Percentiles rank a stretch among this genome's conserved stretches.
These are phyloP conservation scores for Labrus mixtus DNA, from an alignment of 2,113 vertebrate genomes.

Conservation along the genomic window DNA sequence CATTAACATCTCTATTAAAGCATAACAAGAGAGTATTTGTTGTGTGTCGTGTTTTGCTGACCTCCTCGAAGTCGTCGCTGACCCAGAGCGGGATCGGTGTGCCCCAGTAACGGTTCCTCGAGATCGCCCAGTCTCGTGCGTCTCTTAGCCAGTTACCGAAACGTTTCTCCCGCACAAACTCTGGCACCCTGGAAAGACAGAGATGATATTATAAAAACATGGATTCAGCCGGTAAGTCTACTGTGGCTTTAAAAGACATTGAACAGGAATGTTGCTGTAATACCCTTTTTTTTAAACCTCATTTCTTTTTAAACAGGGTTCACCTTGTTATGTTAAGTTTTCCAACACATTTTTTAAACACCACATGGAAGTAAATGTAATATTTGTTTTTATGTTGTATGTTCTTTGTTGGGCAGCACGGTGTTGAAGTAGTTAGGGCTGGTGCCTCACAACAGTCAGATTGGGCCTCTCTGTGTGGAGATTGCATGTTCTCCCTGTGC, in stretches of 20 bases:
- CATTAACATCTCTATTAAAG: constrained; percentile 25
- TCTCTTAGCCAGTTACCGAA: constrained; percentile 99
- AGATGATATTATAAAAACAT: neutral
- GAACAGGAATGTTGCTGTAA: neutral
- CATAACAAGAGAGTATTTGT: neutral
- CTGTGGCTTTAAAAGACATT: neutral
- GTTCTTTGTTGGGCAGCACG: no score
- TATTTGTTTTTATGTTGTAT: no score
- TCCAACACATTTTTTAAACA: no score
- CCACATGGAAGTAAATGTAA: no score
- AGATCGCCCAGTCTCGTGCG: constrained; percentile 95
- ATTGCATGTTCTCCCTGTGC: no score
- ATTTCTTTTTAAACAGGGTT: neutral
- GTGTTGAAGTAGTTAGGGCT: no score
- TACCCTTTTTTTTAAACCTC: neutral
- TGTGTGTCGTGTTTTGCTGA: constrained; percentile 67
- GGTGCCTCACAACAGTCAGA: no score
- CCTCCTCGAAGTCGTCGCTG: constrained; percentile 96
- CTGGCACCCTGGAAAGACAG: constrained; percentile 89
- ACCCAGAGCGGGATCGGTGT: constrained; percentile 98
- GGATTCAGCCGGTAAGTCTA: neutral
- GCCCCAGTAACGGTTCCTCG: constrained; percentile 98
- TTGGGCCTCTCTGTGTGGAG: no score
- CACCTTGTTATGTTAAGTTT: no score
- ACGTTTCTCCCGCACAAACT: constrained; percentile 95